These are phyloP conservation scores for Plotosus lineatus DNA, from an alignment of 2,113 vertebrate genomes.

Conservation along the genomic window DNA sequence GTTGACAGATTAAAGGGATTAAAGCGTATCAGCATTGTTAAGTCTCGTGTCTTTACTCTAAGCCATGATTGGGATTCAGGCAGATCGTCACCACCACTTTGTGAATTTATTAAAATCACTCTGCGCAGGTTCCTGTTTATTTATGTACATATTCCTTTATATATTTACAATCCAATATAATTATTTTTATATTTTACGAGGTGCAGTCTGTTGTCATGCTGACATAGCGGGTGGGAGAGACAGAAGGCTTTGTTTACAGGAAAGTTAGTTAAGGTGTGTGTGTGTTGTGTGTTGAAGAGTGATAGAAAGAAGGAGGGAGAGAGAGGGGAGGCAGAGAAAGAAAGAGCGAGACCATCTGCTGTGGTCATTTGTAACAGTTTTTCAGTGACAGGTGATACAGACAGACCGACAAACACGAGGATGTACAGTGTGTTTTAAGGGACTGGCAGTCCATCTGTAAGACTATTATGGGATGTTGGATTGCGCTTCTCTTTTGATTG, in stretches of 20 bases:
- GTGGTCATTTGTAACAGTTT: conserved; percentile 74
- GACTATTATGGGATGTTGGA: conserved; percentile 71
- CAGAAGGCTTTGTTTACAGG: conserved; percentile 45
- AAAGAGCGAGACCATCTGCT: conserved; percentile 69
- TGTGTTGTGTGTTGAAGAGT: background rate
- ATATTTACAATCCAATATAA: background rate
- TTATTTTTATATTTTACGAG: background rate
- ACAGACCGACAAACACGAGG: conserved; percentile 59
- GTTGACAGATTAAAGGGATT: conserved; percentile 52
- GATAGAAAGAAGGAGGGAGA: too few species aligned
- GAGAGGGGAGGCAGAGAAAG: too few species aligned
- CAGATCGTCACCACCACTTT: background rate
- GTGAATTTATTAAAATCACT: conserved; percentile 22
- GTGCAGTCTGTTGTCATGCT: conserved; percentile 18
- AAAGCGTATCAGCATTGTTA: conserved; percentile 23
- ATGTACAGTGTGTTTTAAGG: conserved; percentile 66
- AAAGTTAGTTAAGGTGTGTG: conserved; percentile 59
- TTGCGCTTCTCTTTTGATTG: too few species aligned
- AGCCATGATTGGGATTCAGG: conserved; percentile 4
- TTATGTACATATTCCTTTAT: background rate
- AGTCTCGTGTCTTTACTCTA: conserved; percentile 25
- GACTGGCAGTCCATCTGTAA: conserved; percentile 78
- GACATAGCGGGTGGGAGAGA: conserved; percentile 1
- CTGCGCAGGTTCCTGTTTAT: background rate
- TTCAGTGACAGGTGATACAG: conserved; percentile 70